Percentiles rank a stretch among this genome's conserved stretches.
phyloP scores from a whole-genome alignment of 2,888 invertebrate species.

The Schizotus pectinicornis region DNA sequence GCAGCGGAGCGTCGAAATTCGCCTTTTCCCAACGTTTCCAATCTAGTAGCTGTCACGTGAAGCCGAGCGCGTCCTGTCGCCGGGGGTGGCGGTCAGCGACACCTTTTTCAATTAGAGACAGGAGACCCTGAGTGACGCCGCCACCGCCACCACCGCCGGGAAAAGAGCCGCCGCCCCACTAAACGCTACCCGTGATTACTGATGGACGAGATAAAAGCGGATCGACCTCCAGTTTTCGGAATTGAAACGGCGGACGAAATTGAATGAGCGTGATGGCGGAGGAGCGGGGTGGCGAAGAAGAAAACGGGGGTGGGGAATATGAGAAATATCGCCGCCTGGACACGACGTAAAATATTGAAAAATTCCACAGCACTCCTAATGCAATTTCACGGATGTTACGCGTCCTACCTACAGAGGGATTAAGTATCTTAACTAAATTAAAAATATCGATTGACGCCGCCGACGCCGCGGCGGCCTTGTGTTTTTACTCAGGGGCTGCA shows the following conservation, averaged over 20 bases:
- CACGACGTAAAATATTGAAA: conserved; percentile 53
- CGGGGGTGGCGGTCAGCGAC: conserved; percentile 39
- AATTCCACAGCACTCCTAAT: conserved; percentile 50
- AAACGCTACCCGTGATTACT: conserved; percentile 49
- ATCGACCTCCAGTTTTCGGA: conserved; percentile 53
- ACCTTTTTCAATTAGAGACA: conserved; percentile 46
- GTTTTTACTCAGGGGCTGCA: conserved; percentile 19
- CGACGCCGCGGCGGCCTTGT: conserved; percentile 14
- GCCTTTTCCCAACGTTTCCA: conserved; percentile 61
- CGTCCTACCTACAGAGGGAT: conserved; percentile 46
- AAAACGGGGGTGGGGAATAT: conserved; percentile 38
- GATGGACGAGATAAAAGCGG: conserved; percentile 53
- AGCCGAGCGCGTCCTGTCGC: conserved; percentile 65
- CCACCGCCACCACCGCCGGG: conserved; percentile 8
- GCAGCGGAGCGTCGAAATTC: conserved; percentile 28
- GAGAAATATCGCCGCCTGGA: conserved; percentile 46
- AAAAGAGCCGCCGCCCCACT: conserved; percentile 34
- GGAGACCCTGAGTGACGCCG: conserved; percentile 25
- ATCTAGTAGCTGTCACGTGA: conserved; percentile 69
- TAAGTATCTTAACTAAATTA: conserved; percentile 53
- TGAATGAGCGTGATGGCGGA: conserved; percentile 47
- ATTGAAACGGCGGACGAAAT: conserved; percentile 54
- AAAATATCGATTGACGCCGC: conserved; percentile 46
- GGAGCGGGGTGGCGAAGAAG: conserved; percentile 17
- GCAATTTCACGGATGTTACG: conserved; percentile 55